Conservation (phyloP, 2,797 vertebrate species). For the Carduelis carduelis region DNA sequence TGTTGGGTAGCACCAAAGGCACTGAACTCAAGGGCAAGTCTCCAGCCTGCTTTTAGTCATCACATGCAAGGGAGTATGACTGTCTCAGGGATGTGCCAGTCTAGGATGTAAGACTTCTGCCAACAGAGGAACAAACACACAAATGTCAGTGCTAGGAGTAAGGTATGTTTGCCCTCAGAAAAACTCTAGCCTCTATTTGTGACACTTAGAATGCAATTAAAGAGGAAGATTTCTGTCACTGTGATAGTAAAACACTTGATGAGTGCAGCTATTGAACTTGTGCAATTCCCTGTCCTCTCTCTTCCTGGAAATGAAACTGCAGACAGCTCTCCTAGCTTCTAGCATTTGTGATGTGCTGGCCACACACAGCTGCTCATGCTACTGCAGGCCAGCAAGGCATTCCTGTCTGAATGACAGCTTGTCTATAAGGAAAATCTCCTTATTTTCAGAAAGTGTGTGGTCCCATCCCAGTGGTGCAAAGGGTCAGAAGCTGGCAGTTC, state of each 20-base stretch:
- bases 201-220: background rate
- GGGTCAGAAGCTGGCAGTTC: background rate
- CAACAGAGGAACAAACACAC: background rate
- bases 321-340: background rate
- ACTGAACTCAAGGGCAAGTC: background rate
- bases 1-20: background rate
- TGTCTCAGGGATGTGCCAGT: background rate
- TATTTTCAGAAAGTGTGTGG: background rate
- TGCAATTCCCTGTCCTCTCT: background rate
- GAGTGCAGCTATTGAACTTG: background rate
- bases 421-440: background rate
- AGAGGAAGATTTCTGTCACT: background rate
- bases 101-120: background rate
- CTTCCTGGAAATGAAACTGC: background rate
- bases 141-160: background rate
- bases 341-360: background rate
- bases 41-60: background rate
- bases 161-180: background rate
- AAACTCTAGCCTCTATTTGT: background rate
- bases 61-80: background rate
- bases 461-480: background rate
- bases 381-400: background rate
- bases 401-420: background rate
- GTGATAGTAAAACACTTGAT: background rate
- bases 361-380: background rate